Percentiles rank a stretch among this genome's conserved stretches.
Conservation (phyloP, 1,140 invertebrate species). For the Tetramorium simillimum region DNA sequence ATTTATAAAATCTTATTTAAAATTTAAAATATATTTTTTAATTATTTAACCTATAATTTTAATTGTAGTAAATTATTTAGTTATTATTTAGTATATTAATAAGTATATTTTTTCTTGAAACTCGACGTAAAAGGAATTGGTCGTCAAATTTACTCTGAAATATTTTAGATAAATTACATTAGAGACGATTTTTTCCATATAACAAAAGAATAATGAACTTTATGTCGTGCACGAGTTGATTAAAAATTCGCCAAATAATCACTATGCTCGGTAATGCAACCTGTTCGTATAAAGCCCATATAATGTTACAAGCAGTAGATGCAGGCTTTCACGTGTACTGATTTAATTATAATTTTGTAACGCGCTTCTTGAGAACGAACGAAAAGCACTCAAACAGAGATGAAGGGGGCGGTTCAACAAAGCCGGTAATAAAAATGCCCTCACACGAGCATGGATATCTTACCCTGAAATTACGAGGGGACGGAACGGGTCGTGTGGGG, state of each 20-base stretch:
- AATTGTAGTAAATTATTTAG: background rate
- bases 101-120: background rate
- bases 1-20: background rate
- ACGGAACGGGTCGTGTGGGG: slow-evolving; percentile 6
- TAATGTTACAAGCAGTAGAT: slow-evolving; percentile 24
- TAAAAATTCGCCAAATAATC: slow-evolving; percentile 47
- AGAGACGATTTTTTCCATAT: background rate
- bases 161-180: background rate
- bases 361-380: slow-evolving; percentile 11
- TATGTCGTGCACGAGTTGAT: background rate
- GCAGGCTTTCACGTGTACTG: slow-evolving; percentile 38
- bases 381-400: slow-evolving; percentile 24
- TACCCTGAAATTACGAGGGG: slow-evolving; percentile 32
- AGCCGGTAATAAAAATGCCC: slow-evolving; percentile 44
- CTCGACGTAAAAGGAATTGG: background rate
- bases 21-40: too few species aligned
- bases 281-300: slow-evolving; percentile 20
- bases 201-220: slow-evolving; percentile 17
- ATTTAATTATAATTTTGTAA: slow-evolving; percentile 58
- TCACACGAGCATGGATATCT: slow-evolving; percentile 24
- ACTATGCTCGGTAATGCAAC: slow-evolving; percentile 11
- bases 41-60: background rate
- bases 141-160: background rate
- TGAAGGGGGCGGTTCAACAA: slow-evolving; percentile 28
- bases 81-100: background rate